Evolutionary conservation across 2,888 invertebrate genomes (phyloP), one percentile per base, ranked within the genome.

Genomic region (Drosophila lutescens): DNA sequence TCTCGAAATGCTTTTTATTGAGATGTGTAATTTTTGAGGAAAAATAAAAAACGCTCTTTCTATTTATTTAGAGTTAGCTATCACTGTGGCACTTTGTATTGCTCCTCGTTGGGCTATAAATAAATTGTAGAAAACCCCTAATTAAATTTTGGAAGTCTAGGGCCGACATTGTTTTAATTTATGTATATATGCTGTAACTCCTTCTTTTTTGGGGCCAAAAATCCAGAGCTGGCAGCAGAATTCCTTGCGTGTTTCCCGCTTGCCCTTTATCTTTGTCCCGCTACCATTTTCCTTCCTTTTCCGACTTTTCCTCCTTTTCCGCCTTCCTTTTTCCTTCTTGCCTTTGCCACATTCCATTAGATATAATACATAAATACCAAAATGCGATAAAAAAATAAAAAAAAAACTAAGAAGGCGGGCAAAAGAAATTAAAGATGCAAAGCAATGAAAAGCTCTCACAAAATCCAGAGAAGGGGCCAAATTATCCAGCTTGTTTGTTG

Each of bases 351-450:
- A 86, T 81, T 84, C 76, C 81, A 78, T 78, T 70, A 68, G 69
- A 80, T 72, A 76, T 53, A 80, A 84, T 34, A 34, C 34, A 34
- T 69, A 78, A 86, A 86, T 78, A 66, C 76, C 57, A 54, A 83
- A 84, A 80, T 84, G 71, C 76, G 78, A 81, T 81, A 76, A 86
- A 86, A 78, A 76, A 66, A 51, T 20, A 41, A 26, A 2, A 10
- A 20, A 0, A 30, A 20, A 20, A 20, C 20, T 0, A 4, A 30
- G 30, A 44, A 26, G 49, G 43, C 56, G 49, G 41, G 56, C 66
- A 59, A 69, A 61, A 73, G 73, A 83, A 86, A 86, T 81, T 81
- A 80, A 83, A 83, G 86, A 79, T 86, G 76, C 69, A 80, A 66
- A 55, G 67, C 40, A 55, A 66, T 49, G 57, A 38, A 76, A 63